A percentile compares a stretch with the other conserved stretches of the same genome.
These are phyloP conservation scores for Caenorhabditis imperialis DNA, from an alignment of 2,888 invertebrate species.

Conservation along the genomic window DNA sequence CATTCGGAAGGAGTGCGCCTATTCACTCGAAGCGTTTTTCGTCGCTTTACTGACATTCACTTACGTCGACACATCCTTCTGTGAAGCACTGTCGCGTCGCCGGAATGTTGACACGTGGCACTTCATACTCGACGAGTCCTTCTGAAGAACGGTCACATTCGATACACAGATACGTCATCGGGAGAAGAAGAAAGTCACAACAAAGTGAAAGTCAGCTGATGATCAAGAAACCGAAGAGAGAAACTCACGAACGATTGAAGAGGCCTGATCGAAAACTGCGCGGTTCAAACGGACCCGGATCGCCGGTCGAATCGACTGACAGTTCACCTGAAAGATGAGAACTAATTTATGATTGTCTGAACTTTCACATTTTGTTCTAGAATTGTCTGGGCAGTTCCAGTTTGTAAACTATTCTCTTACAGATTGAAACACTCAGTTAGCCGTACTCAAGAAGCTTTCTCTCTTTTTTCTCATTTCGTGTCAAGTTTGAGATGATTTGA, in stretches of 20 bases:
- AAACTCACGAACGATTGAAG: conserved; percentile 67
- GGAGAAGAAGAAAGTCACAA: not conserved
- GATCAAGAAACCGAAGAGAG: too few relatives aligned
- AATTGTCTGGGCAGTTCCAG: too few relatives aligned
- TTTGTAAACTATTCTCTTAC: too few relatives aligned
- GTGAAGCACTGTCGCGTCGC: conserved; percentile 76
- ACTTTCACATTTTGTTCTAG: too few relatives aligned
- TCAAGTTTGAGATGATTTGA: conserved; percentile 29
- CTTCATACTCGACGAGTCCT: conserved; percentile 74
- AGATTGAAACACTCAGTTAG: conserved; percentile 23
- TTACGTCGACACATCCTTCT: conserved; percentile 76
- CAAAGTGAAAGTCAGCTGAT: not conserved
- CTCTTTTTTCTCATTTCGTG: conserved; percentile 5
- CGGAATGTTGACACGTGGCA: conserved; percentile 70
- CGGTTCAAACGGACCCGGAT: conserved; percentile 69
- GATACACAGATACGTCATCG: not conserved
- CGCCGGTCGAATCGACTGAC: conserved; percentile 57
- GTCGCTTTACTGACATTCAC: conserved; percentile 4
- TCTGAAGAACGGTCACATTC: conserved; percentile 60
- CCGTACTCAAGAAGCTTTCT: conserved; percentile 11
- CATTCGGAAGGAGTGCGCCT: conserved; percentile 66
- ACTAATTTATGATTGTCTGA: too few relatives aligned
- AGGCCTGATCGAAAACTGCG: conserved; percentile 69
- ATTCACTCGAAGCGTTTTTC: conserved; percentile 26
- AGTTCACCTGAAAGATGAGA: conserved; percentile 11